phyloP scores from a whole-genome alignment of 2,797 vertebrate species.

The Mionectes olivaceus region DNA sequence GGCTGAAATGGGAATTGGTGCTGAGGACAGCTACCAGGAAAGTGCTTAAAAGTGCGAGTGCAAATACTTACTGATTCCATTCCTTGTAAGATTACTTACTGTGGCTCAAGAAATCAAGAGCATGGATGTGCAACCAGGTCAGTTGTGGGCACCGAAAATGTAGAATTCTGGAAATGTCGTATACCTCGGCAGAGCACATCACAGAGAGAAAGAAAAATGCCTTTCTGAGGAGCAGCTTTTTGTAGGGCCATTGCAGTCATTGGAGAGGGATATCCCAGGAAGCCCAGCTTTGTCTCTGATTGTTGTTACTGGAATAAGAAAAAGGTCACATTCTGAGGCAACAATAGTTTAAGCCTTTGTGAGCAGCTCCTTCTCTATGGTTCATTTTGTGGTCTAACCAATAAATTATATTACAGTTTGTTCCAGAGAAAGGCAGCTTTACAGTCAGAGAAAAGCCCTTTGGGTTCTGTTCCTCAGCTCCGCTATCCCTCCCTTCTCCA shows the following conservation, averaged over 20 bases:
- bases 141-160: neutral
- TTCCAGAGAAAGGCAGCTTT: constrained; percentile 1
- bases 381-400: neutral
- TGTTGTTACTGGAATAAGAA: constrained; percentile 1
- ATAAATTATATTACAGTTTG: constrained; percentile 24
- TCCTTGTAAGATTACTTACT: neutral
- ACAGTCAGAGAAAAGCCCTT: constrained; percentile 26
- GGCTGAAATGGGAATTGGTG: neutral
- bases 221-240: neutral
- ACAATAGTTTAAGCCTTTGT: neutral
- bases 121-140: neutral
- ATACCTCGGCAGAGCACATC: neutral
- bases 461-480: constrained; percentile 13
- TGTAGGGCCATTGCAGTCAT: neutral
- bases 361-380: neutral
- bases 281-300: neutral
- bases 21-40: neutral
- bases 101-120: neutral
- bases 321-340: constrained; percentile 28
- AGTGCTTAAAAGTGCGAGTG: neutral
- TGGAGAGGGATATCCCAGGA: neutral
- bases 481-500: neutral
- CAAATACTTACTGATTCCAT: neutral
- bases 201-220: neutral
- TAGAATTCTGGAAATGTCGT: neutral